Evolutionary conservation across 1,140 invertebrate genomes (phyloP).

Genomic region (Drosophila seguyi): DNA sequence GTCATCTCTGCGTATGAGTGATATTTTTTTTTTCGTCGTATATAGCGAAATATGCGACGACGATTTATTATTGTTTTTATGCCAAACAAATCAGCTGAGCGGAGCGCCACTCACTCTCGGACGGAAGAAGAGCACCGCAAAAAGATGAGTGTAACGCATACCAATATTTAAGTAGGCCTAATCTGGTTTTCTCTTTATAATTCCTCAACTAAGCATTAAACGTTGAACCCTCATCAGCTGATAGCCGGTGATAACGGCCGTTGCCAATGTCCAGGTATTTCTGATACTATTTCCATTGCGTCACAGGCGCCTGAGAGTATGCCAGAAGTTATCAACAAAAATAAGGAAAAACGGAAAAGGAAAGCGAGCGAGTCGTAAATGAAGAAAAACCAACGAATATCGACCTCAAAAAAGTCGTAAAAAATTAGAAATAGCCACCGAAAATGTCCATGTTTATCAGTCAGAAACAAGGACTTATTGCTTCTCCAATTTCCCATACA

Average conservation of each 20-base stretch:
- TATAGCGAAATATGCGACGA: conserved; percentile 13
- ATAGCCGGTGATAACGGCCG: conserved; percentile 40
- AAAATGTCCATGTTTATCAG: conserved; percentile 44
- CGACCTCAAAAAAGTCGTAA: conserved; percentile 39
- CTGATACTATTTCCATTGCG: conserved; percentile 8
- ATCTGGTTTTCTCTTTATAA: conserved; percentile 29
- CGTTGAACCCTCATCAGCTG: conserved; percentile 45
- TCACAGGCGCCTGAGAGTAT: conserved; percentile 34
- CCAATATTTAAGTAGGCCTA: conserved; percentile 23
- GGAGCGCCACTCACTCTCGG: background rate
- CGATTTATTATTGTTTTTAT: conserved; percentile 76
- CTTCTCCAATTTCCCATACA: conserved; percentile 43
- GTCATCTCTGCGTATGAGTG: conserved; percentile 21
- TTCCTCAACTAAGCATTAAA: conserved; percentile 23
- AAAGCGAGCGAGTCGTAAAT: conserved; percentile 13
- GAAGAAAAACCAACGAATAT: conserved; percentile 3
- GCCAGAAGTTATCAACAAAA: conserved; percentile 1
- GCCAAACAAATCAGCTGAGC: conserved; percentile 62
- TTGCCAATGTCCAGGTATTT: conserved; percentile 34
- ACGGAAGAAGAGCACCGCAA: background rate
- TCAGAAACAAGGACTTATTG: conserved; percentile 43
- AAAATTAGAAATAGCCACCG: conserved; percentile 28
- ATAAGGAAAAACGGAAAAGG: conserved; percentile 17
- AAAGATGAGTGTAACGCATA: conserved; percentile 16
- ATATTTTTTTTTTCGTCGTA: background rate